phyloP scores from a whole-genome alignment of 2,797 vertebrate genomes.

The Sus cebifrons region DNA sequence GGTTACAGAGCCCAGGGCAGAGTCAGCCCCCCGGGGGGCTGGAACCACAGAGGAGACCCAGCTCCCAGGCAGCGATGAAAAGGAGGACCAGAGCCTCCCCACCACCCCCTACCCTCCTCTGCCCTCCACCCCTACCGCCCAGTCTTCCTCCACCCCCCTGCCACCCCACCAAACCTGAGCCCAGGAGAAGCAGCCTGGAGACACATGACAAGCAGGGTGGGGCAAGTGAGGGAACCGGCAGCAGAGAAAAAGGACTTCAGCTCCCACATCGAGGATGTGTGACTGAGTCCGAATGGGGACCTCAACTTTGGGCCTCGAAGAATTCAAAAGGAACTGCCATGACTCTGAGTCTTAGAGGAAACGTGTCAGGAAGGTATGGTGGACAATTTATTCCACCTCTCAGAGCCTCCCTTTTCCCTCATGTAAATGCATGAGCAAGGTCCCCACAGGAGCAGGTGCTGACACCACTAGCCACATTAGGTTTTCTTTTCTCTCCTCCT shows the following conservation, averaged over 20 bases:
- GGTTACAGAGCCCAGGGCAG: neutral
- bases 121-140: too few relatives aligned
- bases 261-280: too few relatives aligned
- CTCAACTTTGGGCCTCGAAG: neutral
- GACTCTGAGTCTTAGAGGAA: neutral
- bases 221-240: rapidly evolving
- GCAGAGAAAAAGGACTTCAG: neutral
- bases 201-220: neutral
- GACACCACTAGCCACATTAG: rapidly evolving
- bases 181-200: neutral
- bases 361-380: rapidly evolving
- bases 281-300: rapidly evolving
- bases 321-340: rapidly evolving
- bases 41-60: neutral
- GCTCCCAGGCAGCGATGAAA: neutral
- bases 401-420: neutral
- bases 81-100: too few relatives aligned
- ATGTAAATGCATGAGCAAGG: neutral
- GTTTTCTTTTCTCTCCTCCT: neutral
- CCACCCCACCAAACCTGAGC: neutral
- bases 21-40: rapidly evolving
- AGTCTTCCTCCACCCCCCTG: rapidly evolving
- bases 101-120: neutral
- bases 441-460: neutral
- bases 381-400: neutral